Conservation (phyloP, 2,888 invertebrate species). For the Cenopis cana region DNA sequence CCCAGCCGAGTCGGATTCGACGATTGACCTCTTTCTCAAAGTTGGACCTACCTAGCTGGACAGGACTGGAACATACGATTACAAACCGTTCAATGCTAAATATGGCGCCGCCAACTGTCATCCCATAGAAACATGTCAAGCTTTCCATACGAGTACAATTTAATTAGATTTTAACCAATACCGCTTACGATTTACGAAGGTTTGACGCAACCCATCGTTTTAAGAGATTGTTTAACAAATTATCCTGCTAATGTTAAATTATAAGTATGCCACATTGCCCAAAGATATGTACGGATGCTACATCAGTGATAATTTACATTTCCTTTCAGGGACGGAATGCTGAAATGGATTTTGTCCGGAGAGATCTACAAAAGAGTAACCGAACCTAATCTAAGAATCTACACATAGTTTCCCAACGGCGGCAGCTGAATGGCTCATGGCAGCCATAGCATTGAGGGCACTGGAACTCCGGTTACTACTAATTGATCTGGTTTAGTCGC, state of each 20-base stretch:
- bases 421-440: not conserved
- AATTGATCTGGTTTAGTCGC: slow-evolving; percentile 10
- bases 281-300: not conserved
- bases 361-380: not conserved
- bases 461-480: not conserved
- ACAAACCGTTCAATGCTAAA: too few species aligned
- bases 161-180: too few species aligned
- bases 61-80: too few species aligned
- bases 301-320: not conserved
- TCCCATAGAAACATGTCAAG: too few species aligned
- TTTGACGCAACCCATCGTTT: too few species aligned
- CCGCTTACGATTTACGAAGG: too few species aligned
- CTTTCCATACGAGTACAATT: too few species aligned
- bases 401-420: not conserved
- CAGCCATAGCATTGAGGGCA: not conserved
- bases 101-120: too few species aligned
- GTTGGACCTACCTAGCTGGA: too few species aligned
- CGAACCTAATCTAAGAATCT: not conserved
- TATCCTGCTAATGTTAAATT: not conserved
- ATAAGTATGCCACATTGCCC: not conserved
- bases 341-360: not conserved
- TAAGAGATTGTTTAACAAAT: not conserved
- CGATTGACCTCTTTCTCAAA: too few species aligned
- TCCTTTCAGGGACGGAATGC: not conserved
- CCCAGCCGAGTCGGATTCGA: too few species aligned